phyloP scores from a whole-genome alignment of 37 sponge, comb jelly and placozoan genomes.

The Petrosia ficiformis region DNA sequence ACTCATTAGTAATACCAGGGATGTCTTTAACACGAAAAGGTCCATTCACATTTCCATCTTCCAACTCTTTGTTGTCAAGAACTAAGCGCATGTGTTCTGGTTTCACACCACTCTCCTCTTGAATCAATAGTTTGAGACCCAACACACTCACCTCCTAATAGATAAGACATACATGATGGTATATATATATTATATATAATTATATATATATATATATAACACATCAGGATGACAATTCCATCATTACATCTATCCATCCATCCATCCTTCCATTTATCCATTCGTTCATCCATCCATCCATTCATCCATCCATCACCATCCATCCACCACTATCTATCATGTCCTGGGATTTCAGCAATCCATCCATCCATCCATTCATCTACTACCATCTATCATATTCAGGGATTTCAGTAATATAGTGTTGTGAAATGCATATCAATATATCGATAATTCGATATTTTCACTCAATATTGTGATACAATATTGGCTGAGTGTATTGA shows the following conservation, averaged over 20 bases:
- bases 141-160: conserved; percentile 1
- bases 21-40: not conserved
- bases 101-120: not conserved
- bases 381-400: not conserved
- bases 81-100: not conserved
- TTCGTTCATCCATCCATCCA: too few relatives aligned
- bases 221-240: too few relatives aligned
- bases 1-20: not conserved
- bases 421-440: too few relatives aligned
- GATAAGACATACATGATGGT: not conserved
- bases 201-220: not conserved
- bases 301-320: too few relatives aligned
- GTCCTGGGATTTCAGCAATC: too few relatives aligned
- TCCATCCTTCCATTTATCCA: too few relatives aligned
- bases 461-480: too few relatives aligned
- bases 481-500: too few relatives aligned
- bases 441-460: too few relatives aligned
- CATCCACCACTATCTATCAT: too few relatives aligned
- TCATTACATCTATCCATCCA: too few relatives aligned
- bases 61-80: not conserved
- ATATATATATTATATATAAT: not conserved
- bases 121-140: not conserved
- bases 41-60: not conserved
- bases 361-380: not conserved
- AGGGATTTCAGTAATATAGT: not conserved